A percentile compares a stretch with the other conserved stretches of the same genome.
Evolutionary conservation across 2,797 vertebrate species (phyloP).

Genomic region (Lophura swinhoii): DNA sequence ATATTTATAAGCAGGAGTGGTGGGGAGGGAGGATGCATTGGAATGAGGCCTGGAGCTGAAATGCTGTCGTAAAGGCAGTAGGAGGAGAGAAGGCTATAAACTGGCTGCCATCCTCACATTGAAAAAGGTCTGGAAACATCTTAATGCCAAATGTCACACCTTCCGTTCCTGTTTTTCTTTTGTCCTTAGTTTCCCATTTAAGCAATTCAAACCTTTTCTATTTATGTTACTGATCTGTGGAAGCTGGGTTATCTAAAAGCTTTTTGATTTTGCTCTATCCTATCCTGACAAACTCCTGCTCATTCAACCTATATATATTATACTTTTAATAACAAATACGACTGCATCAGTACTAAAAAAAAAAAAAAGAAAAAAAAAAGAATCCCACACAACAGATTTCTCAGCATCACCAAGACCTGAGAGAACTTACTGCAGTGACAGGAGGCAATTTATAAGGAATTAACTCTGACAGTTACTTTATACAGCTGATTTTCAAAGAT

Average conservation of each 20-base stretch:
- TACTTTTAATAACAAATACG: slow-evolving; percentile 13
- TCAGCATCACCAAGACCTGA: not conserved
- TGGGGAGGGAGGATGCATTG: slow-evolving; percentile 42
- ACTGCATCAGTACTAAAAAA: not conserved
- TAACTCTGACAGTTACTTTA: slow-evolving; percentile 64
- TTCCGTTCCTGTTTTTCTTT: slow-evolving; percentile 17
- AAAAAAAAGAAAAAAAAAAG: not conserved
- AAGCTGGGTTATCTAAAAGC: not conserved
- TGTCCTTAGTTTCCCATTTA: slow-evolving; percentile 19
- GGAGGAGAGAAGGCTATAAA: slow-evolving; percentile 41
- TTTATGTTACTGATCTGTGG: not conserved
- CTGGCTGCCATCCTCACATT: not conserved
- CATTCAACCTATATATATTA: not conserved
- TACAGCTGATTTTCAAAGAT: slow-evolving; percentile 70
- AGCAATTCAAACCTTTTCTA: slow-evolving; percentile 17
- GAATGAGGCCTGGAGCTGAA: slow-evolving; percentile 67
- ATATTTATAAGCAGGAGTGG: slow-evolving; percentile 49
- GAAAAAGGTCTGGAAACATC: slow-evolving; percentile 4
- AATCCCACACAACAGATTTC: not conserved
- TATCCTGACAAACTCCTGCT: not conserved
- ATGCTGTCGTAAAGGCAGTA: slow-evolving; percentile 26
- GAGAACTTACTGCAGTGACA: slow-evolving; percentile 51
- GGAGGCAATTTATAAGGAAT: slow-evolving; percentile 70
- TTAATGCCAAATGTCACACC: slow-evolving; percentile 40
- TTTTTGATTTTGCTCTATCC: not conserved